Conservation (phyloP, 2,113 vertebrate genomes). For the Cairina moschata region DNA sequence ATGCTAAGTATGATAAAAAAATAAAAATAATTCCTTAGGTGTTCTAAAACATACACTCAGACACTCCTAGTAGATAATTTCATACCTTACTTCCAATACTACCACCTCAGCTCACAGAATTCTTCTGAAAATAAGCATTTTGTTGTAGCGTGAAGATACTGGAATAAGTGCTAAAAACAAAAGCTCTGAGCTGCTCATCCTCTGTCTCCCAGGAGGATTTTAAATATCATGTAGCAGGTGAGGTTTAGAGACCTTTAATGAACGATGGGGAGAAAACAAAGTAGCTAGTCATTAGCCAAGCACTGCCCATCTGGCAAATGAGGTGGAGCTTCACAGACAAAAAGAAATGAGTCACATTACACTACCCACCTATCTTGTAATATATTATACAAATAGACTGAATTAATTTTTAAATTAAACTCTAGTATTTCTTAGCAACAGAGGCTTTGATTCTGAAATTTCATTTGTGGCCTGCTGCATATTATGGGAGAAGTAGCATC, state of each 20-base stretch:
- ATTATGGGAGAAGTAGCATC: background rate
- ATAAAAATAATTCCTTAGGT: background rate
- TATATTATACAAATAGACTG: background rate
- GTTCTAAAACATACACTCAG: background rate
- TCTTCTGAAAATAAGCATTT: background rate
- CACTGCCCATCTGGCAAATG: background rate
- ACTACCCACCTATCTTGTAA: background rate
- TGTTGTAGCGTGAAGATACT: background rate
- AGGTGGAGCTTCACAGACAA: background rate
- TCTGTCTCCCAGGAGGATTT: background rate
- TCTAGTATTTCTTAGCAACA: background rate
- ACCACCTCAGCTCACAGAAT: background rate
- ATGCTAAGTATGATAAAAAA: background rate
- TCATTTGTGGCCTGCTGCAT: background rate
- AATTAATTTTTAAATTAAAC: background rate
- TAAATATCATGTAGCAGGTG: background rate
- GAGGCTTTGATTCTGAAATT: background rate
- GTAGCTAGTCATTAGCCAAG: background rate
- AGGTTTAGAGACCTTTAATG: background rate
- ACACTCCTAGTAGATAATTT: background rate
- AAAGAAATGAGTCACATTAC: background rate
- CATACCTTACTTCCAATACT: background rate
- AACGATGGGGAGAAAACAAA: background rate
- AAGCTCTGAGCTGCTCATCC: background rate
- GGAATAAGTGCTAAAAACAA: background rate